Evolutionary conservation across 2,888 invertebrate genomes (phyloP), one percentile per base, ranked within the genome.

Genomic region (Parnassius orleans): DNA sequence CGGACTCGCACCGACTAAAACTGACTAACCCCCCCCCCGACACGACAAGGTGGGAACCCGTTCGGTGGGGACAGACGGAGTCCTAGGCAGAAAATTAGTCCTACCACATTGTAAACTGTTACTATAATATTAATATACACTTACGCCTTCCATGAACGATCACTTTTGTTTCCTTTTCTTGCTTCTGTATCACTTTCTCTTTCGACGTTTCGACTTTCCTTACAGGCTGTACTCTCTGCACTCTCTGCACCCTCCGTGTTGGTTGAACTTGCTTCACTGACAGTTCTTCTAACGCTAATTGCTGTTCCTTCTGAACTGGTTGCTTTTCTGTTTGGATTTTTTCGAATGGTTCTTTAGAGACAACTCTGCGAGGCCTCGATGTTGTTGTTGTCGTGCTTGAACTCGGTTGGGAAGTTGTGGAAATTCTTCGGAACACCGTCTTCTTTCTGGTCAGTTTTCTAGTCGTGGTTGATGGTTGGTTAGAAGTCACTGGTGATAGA

Each of bases 121-220:
- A 33, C 5, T 33, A 7, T 7, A 7, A 33, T 9, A 9, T n/a
- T 9, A 19, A 2, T 19, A 2, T 19, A 19, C 42, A 67, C 79
- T 72, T 50, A 92, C 93, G 93, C 80, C 87, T 90, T 24, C 78
- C 86, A 63, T 91, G 93, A 33, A 93, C 76, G 53, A 92, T 83
- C 41, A 93, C 94, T 78, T 95, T 95, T 1, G 80, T 93, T 83
- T 81, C 93, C 83, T 75, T 93, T 1, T 72, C 75, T 64, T 89
- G 89, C 53, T 88, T 90, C 12, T 79, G 73, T 11, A 81, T 87
- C 81, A 76, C 92, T 79, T 74, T 95, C 78, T 77, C 94, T 63
- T 93, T 92, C 19, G 68, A 65, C 53, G 76, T 79, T 42, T 63
- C 61, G 11, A 70, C 64, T 61, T 73, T 72, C 60, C 73, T 71